Evolutionary conservation across 2,113 vertebrate genomes (phyloP).

Genomic region (Halcyon senegalensis): DNA sequence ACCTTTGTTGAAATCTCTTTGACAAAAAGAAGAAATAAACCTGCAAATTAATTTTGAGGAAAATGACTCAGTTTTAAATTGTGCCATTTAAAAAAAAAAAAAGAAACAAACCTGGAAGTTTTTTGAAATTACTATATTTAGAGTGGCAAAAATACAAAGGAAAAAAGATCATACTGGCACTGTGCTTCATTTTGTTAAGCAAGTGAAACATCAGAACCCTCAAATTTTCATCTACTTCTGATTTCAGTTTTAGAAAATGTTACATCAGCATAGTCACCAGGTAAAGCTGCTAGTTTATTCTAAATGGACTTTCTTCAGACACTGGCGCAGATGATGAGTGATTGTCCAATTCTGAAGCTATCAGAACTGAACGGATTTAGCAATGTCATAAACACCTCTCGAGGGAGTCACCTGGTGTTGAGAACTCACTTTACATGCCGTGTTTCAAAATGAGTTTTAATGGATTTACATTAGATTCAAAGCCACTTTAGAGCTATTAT

Average conservation of each 20-base stretch:
- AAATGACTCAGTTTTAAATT: not conserved
- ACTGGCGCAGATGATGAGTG: slow-evolving; percentile 53
- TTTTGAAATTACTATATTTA: not conserved
- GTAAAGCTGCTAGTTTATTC: slow-evolving; percentile 32
- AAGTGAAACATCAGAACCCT: slow-evolving; percentile 1
- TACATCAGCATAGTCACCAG: slow-evolving; percentile 19
- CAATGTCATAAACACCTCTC: slow-evolving; percentile 67
- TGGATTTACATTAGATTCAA: slow-evolving; percentile 21
- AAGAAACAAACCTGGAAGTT: not conserved
- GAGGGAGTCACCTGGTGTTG: slow-evolving; percentile 60
- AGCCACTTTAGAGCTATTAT: not conserved
- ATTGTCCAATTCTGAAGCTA: slow-evolving; percentile 66
- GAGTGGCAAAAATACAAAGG: not conserved
- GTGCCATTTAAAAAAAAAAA: too few species aligned
- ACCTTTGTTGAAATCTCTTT: not conserved
- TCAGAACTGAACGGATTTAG: slow-evolving; percentile 63
- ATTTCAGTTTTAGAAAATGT: not conserved
- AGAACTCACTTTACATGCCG: slow-evolving; percentile 29
- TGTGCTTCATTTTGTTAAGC: not conserved
- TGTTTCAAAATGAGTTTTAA: slow-evolving; percentile 41
- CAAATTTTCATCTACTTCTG: not conserved
- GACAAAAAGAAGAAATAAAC: not conserved
- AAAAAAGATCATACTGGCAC: not conserved
- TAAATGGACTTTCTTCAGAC: slow-evolving; percentile 51
- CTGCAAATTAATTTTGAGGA: not conserved